These are phyloP conservation scores for Meiosimyza platycephala DNA, from an alignment of 2,888 invertebrate species.

Conservation along the genomic window DNA sequence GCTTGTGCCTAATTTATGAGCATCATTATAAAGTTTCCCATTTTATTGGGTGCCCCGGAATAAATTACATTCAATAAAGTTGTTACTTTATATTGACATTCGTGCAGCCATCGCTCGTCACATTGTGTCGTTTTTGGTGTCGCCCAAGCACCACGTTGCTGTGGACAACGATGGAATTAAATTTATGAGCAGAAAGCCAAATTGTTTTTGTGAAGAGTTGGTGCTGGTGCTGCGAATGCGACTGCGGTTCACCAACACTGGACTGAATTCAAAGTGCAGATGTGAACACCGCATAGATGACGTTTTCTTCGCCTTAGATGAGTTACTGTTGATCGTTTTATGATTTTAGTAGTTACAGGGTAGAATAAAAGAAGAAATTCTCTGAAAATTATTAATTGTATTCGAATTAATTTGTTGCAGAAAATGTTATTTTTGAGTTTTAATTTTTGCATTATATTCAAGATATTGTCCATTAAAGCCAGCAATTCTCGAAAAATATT, in stretches of 20 bases:
- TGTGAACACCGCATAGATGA: neutral
- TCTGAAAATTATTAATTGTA: constrained; percentile 9
- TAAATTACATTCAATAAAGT: constrained; percentile 67
- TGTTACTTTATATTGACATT: constrained; percentile 67
- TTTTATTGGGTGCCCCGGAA: constrained; percentile 65
- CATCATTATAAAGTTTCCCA: constrained; percentile 64
- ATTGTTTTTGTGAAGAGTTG: no score
- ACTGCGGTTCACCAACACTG: neutral
- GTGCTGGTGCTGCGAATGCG: neutral
- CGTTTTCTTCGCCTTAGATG: neutral
- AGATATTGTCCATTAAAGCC: no score
- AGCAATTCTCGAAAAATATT: no score
- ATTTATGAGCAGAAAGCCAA: constrained; percentile 6
- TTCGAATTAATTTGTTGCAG: neutral
- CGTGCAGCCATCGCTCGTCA: constrained; percentile 55
- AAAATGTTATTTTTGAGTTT: no score
- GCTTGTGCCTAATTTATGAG: constrained; percentile 57
- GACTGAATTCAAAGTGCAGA: neutral
- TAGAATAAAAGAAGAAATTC: neutral
- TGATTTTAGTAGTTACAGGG: no score
- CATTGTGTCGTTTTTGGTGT: constrained; percentile 54
- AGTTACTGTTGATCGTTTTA: constrained; percentile 9
- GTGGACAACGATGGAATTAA: constrained; percentile 8
- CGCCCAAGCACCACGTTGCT: constrained; percentile 22
- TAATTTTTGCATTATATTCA: no score